A percentile compares a stretch with the other conserved stretches of the same genome.
These are phyloP conservation scores for Salarias fasciatus DNA, from an alignment of 2,797 vertebrate genomes.

Conservation along the genomic window DNA sequence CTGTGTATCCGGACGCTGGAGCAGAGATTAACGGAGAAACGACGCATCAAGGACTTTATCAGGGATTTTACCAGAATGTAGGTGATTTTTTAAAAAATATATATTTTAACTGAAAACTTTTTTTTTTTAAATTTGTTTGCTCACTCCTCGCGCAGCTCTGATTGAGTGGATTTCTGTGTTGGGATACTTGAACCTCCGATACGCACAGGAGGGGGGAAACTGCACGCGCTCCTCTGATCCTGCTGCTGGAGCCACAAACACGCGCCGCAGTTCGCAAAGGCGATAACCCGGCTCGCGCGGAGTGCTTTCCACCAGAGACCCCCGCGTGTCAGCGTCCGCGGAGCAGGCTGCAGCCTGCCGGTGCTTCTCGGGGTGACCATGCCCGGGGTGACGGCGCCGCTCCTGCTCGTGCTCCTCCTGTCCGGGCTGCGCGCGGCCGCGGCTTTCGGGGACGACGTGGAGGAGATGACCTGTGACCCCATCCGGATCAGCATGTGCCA, in stretches of 20 bases:
- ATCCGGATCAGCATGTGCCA: conserved; percentile 99
- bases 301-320: conserved; percentile 12
- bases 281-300: neutral
- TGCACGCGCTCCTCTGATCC: conserved; percentile 40
- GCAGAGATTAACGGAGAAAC: too few relatives aligned
- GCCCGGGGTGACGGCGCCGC: conserved; percentile 52
- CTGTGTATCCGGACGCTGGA: conserved; percentile 4
- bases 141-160: too few relatives aligned
- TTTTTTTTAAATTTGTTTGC: neutral
- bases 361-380: conserved; percentile 35
- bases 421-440: conserved; percentile 60
- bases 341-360: conserved; percentile 1
- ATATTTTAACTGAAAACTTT: neutral
- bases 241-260: conserved; percentile 41
- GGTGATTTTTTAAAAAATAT: neutral
- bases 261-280: conserved; percentile 35
- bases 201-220: conserved; percentile 57
- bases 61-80: conserved; percentile 13
- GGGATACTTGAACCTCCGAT: conserved; percentile 30
- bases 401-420: conserved; percentile 61
- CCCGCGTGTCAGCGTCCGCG: neutral
- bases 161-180: conserved; percentile 47
- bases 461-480: conserved; percentile 95
- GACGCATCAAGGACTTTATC: neutral
- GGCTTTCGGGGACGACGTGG: conserved; percentile 90